A percentile compares a stretch with the other conserved stretches of the same genome.
These are phyloP conservation scores for Fistularia commersonii DNA, from an alignment of 2,797 vertebrate species.

Conservation along the genomic window DNA sequence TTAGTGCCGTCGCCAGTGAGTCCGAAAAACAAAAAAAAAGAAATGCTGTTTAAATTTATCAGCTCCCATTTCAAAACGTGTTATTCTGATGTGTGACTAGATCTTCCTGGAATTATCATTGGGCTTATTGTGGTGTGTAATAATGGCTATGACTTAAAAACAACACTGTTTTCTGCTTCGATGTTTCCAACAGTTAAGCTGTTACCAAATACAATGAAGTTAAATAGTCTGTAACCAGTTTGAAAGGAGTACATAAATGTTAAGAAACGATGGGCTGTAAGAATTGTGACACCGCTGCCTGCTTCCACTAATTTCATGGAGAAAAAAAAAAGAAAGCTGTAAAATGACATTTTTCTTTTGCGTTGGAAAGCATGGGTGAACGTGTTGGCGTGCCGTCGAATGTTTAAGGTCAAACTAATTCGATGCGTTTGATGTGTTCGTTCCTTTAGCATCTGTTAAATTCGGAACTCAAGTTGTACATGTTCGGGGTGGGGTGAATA, in stretches of 20 bases:
- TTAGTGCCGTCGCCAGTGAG: constrained; percentile 33
- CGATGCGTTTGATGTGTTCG: constrained; percentile 52
- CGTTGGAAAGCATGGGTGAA: constrained; percentile 41
- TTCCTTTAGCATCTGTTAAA: constrained; percentile 63
- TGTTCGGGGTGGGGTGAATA: constrained; percentile 27
- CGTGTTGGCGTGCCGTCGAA: constrained; percentile 58
- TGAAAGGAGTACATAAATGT: too few relatives aligned
- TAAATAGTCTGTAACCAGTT: constrained; percentile 30
- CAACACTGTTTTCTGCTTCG: constrained; percentile 15
- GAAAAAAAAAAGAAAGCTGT: constrained; percentile 19
- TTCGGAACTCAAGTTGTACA: constrained; percentile 51
- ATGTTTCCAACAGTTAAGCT: constrained; percentile 44
- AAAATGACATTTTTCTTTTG: constrained; percentile 31
- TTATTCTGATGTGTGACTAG: constrained; percentile 40
- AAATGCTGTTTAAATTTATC: constrained; percentile 23
- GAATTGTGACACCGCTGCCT: constrained; percentile 41
- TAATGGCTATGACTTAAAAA: constrained; percentile 27
- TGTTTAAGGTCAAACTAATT: constrained; percentile 57
- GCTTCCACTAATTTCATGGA: constrained; percentile 30
- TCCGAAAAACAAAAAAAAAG: not conserved
- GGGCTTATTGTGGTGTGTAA: constrained; percentile 36
- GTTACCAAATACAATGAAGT: constrained; percentile 59
- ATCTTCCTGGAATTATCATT: constrained; percentile 20
- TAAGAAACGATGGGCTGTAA: constrained; percentile 14
- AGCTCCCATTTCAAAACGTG: constrained; percentile 27